Evolutionary conservation across 2,888 invertebrate genomes (phyloP).

Genomic region (Gibbula magus): DNA sequence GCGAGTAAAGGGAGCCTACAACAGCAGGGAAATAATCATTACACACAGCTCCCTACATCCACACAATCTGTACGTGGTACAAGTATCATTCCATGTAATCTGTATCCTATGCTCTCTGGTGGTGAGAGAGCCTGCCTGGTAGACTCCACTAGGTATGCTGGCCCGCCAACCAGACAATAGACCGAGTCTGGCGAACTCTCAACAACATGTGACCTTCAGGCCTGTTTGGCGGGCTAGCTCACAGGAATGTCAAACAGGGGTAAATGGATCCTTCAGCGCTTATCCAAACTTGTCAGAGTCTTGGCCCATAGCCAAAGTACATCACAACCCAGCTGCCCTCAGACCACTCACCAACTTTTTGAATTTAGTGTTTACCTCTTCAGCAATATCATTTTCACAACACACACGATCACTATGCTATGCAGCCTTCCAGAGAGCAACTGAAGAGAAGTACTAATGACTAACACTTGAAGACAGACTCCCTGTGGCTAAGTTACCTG

Average conservation of each 20-base stretch:
- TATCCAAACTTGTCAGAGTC: constrained; percentile 49
- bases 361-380: not conserved
- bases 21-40: not conserved
- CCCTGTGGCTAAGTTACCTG: not conserved
- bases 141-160: constrained; percentile 15
- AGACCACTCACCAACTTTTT: constrained; percentile 11
- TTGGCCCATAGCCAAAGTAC: constrained; percentile 43
- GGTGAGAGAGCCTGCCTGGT: not conserved
- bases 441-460: not conserved
- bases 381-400: not conserved
- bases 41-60: not conserved
- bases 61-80: not conserved
- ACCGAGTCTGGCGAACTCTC: constrained; percentile 33
- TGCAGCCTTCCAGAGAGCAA: not conserved
- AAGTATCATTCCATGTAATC: constrained; percentile 7
- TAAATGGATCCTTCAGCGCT: constrained; percentile 46
- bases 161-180: constrained; percentile 24
- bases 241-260: constrained; percentile 52
- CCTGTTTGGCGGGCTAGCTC: constrained; percentile 46
- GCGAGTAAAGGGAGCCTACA: constrained; percentile 22
- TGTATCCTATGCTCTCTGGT: not conserved
- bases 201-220: constrained; percentile 45
- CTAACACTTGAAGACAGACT: not conserved
- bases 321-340: constrained; percentile 23
- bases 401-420: not conserved